A percentile compares a stretch with the other conserved stretches of the same genome.
Conservation (phyloP, 2,113 vertebrate genomes). For the Bufo gargarizans region DNA sequence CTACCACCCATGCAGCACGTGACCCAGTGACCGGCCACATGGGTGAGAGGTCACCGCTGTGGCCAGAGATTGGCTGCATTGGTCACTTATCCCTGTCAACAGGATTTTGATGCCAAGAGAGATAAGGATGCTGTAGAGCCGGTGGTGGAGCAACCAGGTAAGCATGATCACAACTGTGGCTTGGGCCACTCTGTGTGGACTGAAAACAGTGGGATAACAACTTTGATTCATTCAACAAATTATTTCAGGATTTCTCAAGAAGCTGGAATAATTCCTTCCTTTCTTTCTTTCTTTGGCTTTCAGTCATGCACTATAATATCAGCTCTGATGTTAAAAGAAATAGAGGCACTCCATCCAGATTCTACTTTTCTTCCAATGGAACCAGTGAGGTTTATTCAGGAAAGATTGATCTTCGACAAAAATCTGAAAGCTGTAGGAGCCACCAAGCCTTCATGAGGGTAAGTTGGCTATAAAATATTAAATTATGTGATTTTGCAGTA, state of each 20-base stretch:
- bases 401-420: slow-evolving; percentile 69
- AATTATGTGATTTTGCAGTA: background rate
- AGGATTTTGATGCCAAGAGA: too few species aligned
- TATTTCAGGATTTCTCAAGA: background rate
- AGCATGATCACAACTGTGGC: too few species aligned
- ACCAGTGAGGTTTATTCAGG: slow-evolving; percentile 80
- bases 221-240: background rate
- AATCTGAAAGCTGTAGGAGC: slow-evolving; percentile 70
- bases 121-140: too few species aligned
- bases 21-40: too few species aligned
- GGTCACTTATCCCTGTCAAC: too few species aligned
- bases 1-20: too few species aligned
- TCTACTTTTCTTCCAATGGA: slow-evolving; percentile 88
- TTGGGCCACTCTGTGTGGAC: too few species aligned
- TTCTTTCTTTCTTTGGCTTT: slow-evolving; percentile 41
- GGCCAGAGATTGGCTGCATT: too few species aligned
- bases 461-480: slow-evolving; percentile 59
- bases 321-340: slow-evolving; percentile 85
- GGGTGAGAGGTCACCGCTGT: too few species aligned
- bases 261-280: background rate
- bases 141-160: too few species aligned
- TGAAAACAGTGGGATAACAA: too few species aligned
- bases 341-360: slow-evolving; percentile 80
- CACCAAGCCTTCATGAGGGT: slow-evolving; percentile 89
- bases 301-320: slow-evolving; percentile 90